Base-by-base conservation (phyloP, 2,888 invertebrate species). In the Drosophila recens region DNA sequence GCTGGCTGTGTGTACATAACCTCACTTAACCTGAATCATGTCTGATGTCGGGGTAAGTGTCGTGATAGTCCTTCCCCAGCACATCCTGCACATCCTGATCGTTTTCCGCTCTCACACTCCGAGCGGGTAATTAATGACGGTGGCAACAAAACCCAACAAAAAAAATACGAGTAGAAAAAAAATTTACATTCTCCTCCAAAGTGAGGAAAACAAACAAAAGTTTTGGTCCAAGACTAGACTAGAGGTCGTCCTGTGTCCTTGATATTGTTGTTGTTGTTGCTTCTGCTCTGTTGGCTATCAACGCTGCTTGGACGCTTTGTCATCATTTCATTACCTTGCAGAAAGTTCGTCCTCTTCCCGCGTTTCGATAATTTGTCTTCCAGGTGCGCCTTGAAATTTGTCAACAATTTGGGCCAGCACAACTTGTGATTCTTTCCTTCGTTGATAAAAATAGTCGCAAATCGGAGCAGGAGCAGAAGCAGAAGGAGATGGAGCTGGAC, bases 371-470 rank as follows among this genome's bases (percentile, higher is more conserved):
- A 84, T 84, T 84, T 84, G 89, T 84, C 84, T 86, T 86, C 56
- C 89, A 84, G 89, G 87, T 88, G 84, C 81, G 83, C 87, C 87
- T 68, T 69, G 80, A 87, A 86, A 86, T 86, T 86, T 86, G 86
- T 86, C 89, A 86, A 89, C 86, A 86, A 84, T 87, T 89, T 84
- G 75, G 56, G 87, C 57, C 75, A 65, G 65, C 79, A 71, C 69
- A 88, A 79, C 79, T 85, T 87, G 89, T 72, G 85, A 82, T 84
- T 84, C 71, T 67, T 79, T 79, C 64, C 27, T 40, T 79, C 62
- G 27, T 40, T 46, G 83, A 86, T 86, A 83, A 88, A 88, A 84
- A 86, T 86, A 79, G 84, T 75, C 63, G 5, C 61, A 52, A 40
- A 48, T 56, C 57, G 66, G 33, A 49, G 34, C 13, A 54, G 20